Conservation (phyloP, 2,888 invertebrate genomes). For the Balanococcus diminutus region DNA sequence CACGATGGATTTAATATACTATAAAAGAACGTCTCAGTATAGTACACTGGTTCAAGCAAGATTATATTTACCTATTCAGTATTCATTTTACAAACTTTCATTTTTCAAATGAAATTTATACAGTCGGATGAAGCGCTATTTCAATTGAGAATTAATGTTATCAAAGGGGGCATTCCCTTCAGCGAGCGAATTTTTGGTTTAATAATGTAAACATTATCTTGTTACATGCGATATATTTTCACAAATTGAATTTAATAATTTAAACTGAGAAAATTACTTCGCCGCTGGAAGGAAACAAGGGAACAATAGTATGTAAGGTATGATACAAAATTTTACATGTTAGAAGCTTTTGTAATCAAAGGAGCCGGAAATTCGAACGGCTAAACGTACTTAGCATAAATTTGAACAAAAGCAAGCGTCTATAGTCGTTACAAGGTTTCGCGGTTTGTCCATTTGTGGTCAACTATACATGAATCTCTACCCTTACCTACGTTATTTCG, state of each 20-base stretch:
- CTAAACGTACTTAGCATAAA: constrained; percentile 27
- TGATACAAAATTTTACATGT: constrained; percentile 6
- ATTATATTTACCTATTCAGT: constrained; percentile 6
- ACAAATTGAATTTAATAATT: constrained; percentile 28
- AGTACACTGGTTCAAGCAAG: not conserved
- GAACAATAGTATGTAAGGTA: not conserved
- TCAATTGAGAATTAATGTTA: constrained; percentile 14
- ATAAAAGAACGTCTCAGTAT: constrained; percentile 1
- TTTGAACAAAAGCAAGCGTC: not conserved
- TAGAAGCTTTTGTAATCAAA: constrained; percentile 31
- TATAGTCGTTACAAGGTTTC: not conserved
- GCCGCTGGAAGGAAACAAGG: constrained; percentile 13
- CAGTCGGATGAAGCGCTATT: not conserved
- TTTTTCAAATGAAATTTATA: constrained; percentile 19
- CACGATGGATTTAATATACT: not conserved
- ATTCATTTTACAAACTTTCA: constrained; percentile 24
- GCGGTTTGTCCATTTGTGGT: not conserved
- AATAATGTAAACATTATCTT: constrained; percentile 2
- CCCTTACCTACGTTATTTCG: not conserved
- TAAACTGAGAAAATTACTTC: constrained; percentile 19
- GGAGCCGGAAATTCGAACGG: constrained; percentile 23
- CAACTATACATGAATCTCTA: not conserved
- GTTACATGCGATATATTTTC: constrained; percentile 7
- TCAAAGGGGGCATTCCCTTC: not conserved
- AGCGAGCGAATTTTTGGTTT: not conserved